Conservation (phyloP, 2,888 invertebrate genomes). For the Myopa tessellatipennis region DNA sequence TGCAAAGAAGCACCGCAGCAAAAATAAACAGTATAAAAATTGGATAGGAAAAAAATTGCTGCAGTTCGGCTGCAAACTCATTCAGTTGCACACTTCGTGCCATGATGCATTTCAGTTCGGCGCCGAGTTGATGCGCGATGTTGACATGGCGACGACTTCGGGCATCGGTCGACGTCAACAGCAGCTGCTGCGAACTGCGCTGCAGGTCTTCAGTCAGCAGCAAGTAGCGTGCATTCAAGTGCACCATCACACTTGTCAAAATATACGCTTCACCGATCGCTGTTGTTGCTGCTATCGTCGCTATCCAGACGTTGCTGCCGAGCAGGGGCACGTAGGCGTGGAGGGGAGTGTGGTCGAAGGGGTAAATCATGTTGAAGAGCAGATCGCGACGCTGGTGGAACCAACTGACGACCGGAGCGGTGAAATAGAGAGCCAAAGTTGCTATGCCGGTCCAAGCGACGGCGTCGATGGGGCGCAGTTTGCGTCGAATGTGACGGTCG, state of each 20-base stretch:
- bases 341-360: conserved; percentile 48
- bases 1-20: conserved; percentile 56
- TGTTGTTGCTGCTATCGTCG: conserved; percentile 49
- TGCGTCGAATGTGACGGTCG: conserved; percentile 45
- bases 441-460: conserved; percentile 51
- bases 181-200: conserved; percentile 43
- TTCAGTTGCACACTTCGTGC: conserved; percentile 51
- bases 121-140: conserved; percentile 14
- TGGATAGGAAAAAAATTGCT: conserved; percentile 54
- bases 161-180: conserved; percentile 33
- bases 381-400: conserved; percentile 41
- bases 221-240: conserved; percentile 56
- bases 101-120: conserved; percentile 47
- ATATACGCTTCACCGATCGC: conserved; percentile 55
- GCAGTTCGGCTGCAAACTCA: conserved; percentile 53
- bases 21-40: conserved; percentile 58
- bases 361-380: conserved; percentile 52
- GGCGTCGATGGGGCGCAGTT: conserved; percentile 48
- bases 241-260: conserved; percentile 53
- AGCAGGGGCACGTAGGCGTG: conserved; percentile 50
- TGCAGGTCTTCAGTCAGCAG: conserved; percentile 53
- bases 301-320: conserved; percentile 53
- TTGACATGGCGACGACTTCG: neutral
- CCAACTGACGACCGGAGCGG: conserved; percentile 48
- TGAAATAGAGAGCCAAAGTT: conserved; percentile 47